Evolutionary conservation across 2,113 vertebrate genomes (phyloP).

Genomic region (Promerops cafer): DNA sequence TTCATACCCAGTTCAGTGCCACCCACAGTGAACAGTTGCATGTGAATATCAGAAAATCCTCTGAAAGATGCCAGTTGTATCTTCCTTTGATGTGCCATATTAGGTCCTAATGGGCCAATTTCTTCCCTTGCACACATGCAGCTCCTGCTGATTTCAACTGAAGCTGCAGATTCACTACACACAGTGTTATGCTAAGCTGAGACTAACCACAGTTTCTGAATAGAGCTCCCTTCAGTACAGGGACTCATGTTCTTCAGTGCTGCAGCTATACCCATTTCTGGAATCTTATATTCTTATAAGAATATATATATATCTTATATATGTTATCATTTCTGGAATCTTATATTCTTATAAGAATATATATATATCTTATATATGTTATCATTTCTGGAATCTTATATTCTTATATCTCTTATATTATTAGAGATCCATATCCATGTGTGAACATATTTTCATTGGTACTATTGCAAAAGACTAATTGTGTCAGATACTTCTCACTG

Average conservation of each 20-base stretch:
- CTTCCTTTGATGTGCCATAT: conserved; percentile 42
- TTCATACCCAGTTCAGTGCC: conserved; percentile 53
- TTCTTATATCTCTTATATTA: no score
- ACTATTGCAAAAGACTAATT: neutral
- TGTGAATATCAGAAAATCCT: conserved; percentile 42
- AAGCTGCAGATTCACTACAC: neutral
- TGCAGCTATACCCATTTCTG: neutral
- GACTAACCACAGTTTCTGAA: neutral
- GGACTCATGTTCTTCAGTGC: neutral
- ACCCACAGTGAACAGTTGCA: conserved; percentile 41
- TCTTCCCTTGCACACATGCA: neutral
- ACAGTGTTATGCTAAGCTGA: neutral
- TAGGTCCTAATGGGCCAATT: conserved; percentile 25
- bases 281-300: no score
- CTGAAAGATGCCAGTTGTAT: conserved; percentile 41
- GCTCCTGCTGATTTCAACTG: conserved; percentile 21
- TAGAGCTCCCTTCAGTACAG: neutral
- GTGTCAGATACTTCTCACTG: neutral
- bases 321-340: no score
- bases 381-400: neutral
- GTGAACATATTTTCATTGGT: neutral
- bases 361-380: no score
- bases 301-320: no score
- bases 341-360: no score
- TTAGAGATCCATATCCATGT: neutral